Base-by-base conservation (phyloP, 2,888 invertebrate species). In the Troides helena region DNA sequence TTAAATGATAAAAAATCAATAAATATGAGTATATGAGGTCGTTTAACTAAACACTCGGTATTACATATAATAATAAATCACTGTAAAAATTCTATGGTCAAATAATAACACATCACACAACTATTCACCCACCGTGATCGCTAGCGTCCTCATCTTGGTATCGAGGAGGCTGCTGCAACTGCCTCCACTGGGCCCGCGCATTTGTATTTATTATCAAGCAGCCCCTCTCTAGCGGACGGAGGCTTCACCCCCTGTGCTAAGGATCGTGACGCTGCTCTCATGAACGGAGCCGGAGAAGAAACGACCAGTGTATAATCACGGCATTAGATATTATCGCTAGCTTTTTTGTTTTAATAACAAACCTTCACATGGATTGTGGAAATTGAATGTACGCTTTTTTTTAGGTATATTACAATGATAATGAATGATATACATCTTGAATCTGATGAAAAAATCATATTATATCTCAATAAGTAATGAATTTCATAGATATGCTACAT, bases 81-180 rank as follows among this genome's bases (percentile, higher is more conserved):
- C 18, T 7, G n/a, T 18, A 17, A 53, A n/a, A 53, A 18, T n/a
- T n/a, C 53, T 53, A 53, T 30, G 21, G 7, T 21, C 6, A 30
- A 64, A 39, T 56, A 57, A 65, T 17, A 65, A 21, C 65, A 77
- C 80, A 78, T 70, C 79, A 78, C 79, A 77, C 72, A 79, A 79
- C 74, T 74, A 61, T 59, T 71, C 80, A 90, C 90, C 87, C 87
- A 90, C 90, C 90, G 86, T 87, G 61, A 85, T 77, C 75, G 86
- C 82, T 82, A 88, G 86, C 85, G 87, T 85, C 84, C 89, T 87
- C 90, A 90, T 90, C 80, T 84, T 85, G 84, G 76, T 75, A 79
- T 74, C 75, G 76, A 81, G 85, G 81, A 83, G 84, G 81, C 81
- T 75, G 82, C 83, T 82, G 84, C 85, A 87, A 89, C 89, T 90